Percentiles rank a stretch among this genome's conserved stretches.
Evolutionary conservation across 2,888 invertebrate species (phyloP).

Genomic region (Apamea anceps): DNA sequence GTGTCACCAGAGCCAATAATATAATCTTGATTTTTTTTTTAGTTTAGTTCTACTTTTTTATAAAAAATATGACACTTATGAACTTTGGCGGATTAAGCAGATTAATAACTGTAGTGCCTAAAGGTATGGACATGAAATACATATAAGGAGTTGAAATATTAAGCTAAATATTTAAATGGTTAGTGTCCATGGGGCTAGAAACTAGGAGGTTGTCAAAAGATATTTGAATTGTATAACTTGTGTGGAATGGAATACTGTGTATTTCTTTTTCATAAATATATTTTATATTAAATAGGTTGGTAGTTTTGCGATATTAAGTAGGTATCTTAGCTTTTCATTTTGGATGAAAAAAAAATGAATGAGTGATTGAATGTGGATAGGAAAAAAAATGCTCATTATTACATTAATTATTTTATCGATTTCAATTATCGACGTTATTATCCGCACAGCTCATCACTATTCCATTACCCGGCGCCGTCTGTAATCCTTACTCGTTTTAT

Average conservation of each 20-base stretch:
- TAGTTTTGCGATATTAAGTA: not conserved
- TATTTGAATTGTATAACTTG: conserved; percentile 12
- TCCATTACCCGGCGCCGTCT: conserved; percentile 86
- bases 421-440: conserved; percentile 49
- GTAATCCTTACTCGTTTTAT: conserved; percentile 87
- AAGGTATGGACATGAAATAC: conserved; percentile 2
- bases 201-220: conserved; percentile 35
- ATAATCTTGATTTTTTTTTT: conserved; percentile 31
- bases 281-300: not conserved
- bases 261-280: not conserved
- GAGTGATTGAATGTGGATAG: no score
- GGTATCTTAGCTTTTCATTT: not conserved
- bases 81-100: conserved; percentile 32
- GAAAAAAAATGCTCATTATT: not conserved
- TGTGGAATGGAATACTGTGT: conserved; percentile 4
- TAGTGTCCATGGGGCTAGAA: not conserved
- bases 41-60: conserved; percentile 38
- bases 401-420: conserved; percentile 6
- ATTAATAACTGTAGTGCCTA: conserved; percentile 33
- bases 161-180: conserved; percentile 22
- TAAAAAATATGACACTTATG: conserved; percentile 35
- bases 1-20: conserved; percentile 43
- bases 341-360: not conserved
- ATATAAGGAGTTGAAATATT: conserved; percentile 32
- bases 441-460: conserved; percentile 73